Evolutionary conservation across 2,888 invertebrate species (phyloP).

Genomic region (Athripsodes cinereus): DNA sequence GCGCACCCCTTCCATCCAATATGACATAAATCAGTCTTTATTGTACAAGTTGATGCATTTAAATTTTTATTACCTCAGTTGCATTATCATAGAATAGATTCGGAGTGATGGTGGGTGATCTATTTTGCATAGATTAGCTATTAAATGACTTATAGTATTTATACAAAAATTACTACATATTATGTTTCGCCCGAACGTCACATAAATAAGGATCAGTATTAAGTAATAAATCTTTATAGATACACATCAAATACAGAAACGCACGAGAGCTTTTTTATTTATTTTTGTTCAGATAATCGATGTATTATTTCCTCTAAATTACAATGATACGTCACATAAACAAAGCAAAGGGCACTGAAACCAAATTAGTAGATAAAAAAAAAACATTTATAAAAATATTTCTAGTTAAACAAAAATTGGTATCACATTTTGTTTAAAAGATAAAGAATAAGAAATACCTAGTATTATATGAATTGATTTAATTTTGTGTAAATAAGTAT

Average conservation of each 20-base stretch:
- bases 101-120: constrained; percentile 8
- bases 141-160: constrained; percentile 25
- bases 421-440: too few species aligned
- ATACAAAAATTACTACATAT: neutral
- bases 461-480: too few species aligned
- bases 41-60: constrained; percentile 26
- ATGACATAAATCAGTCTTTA: constrained; percentile 27
- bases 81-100: constrained; percentile 22
- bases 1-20: constrained; percentile 25
- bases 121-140: constrained; percentile 27
- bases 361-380: too few species aligned
- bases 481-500: too few species aligned
- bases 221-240: neutral
- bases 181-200: neutral
- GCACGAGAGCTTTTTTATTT: too few species aligned
- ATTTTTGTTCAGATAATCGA: too few species aligned
- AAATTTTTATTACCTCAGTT: constrained; percentile 28
- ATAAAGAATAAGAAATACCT: too few species aligned
- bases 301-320: too few species aligned
- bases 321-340: too few species aligned
- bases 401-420: too few species aligned
- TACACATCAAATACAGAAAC: neutral
- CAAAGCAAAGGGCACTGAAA: too few species aligned
- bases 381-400: too few species aligned
- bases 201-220: neutral